phyloP scores from a whole-genome alignment of 2,888 invertebrate genomes.

The Desoria tigrina region DNA sequence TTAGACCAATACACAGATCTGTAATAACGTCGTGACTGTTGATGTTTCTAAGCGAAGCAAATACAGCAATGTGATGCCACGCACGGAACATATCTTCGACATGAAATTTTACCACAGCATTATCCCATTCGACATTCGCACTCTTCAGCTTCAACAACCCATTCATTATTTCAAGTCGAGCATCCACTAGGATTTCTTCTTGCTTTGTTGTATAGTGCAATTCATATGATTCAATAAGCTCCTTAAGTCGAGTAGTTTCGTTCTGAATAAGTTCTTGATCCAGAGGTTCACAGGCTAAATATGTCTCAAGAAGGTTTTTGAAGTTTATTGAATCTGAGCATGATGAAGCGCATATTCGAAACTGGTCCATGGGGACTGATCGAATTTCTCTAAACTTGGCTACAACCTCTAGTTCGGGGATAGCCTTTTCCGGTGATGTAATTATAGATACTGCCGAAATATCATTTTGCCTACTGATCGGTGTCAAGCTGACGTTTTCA shows the following conservation, averaged over 20 bases:
- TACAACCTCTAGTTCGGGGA: too few species aligned
- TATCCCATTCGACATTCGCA: background rate
- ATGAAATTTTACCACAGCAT: background rate
- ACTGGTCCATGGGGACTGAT: background rate
- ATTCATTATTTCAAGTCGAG: background rate
- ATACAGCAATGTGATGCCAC: background rate
- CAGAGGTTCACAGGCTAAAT: background rate
- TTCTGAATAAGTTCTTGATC: background rate
- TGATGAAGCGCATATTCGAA: too few species aligned
- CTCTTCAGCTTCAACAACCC: background rate
- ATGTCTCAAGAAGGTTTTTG: background rate
- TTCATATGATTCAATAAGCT: background rate
- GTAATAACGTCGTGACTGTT: background rate
- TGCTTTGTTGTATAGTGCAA: background rate
- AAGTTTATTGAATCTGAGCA: too few species aligned
- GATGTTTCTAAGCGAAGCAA: background rate
- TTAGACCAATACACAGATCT: background rate
- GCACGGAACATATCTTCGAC: background rate
- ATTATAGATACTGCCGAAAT: too few species aligned
- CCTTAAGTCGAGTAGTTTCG: background rate
- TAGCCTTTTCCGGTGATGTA: too few species aligned
- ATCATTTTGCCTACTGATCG: too few species aligned
- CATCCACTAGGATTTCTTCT: constrained; percentile 1
- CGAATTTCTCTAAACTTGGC: too few species aligned
- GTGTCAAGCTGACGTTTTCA: too few species aligned